A percentile compares a stretch with the other conserved stretches of the same genome.
Conservation (phyloP, 2,797 vertebrate species). For the Apodemus agrarius region DNA sequence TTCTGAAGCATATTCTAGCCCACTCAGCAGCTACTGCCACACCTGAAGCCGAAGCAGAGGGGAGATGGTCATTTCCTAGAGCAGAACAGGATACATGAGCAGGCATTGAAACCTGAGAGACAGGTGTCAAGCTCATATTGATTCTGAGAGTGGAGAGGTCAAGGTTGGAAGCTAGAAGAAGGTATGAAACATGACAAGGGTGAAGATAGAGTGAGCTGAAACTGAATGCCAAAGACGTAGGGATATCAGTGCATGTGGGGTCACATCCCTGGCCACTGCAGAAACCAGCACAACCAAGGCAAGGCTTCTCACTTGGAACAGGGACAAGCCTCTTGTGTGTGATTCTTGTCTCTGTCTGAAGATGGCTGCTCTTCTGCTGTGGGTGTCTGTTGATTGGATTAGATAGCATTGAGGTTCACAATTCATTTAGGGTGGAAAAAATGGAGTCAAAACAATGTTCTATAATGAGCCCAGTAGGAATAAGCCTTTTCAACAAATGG, state of each 20-base stretch:
- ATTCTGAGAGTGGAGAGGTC: constrained; percentile 62
- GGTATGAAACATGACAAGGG: constrained; percentile 59
- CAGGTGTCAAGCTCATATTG: constrained; percentile 22
- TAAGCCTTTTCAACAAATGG: no score
- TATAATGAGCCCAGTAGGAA: background rate
- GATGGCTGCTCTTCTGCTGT: background rate
- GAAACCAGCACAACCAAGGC: background rate
- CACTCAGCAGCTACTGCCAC: background rate
- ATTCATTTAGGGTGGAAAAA: constrained; percentile 46
- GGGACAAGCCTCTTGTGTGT: background rate
- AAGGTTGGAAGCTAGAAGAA: constrained; percentile 43
- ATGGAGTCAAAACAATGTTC: constrained; percentile 9
- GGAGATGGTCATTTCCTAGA: background rate
- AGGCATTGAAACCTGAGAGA: constrained; percentile 61
- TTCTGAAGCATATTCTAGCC: constrained; percentile 19
- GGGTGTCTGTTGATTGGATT: background rate
- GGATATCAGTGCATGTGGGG: background rate
- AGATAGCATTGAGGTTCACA: background rate
- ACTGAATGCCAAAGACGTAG: background rate
- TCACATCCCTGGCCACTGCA: background rate
- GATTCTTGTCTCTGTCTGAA: background rate
- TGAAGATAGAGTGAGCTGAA: constrained; percentile 7
- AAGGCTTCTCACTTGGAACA: background rate
- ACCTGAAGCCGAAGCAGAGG: background rate
- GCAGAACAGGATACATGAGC: background rate